phyloP scores from a whole-genome alignment of 1,140 invertebrate genomes.

The Pseudomyrmex sp. region DNA sequence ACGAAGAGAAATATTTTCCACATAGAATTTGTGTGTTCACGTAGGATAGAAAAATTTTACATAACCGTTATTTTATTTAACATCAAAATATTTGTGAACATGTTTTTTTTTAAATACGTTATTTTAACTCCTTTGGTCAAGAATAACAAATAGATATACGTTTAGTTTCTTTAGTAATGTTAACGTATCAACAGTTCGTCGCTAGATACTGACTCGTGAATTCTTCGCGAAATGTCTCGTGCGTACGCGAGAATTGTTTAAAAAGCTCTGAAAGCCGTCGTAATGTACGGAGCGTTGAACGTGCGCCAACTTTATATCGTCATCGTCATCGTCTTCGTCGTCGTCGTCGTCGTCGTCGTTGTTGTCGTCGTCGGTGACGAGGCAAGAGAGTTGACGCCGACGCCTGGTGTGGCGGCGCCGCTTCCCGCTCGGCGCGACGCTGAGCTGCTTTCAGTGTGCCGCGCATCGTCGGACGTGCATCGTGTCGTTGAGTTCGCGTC shows the following conservation, averaged over 20 bases:
- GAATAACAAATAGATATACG: neutral
- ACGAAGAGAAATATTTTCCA: too few species aligned
- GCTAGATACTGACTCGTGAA: neutral
- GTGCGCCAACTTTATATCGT: slow-evolving; percentile 57
- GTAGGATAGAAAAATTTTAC: too few species aligned
- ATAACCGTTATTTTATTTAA: too few species aligned
- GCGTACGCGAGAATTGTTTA: slow-evolving; percentile 5
- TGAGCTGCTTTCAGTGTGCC: slow-evolving; percentile 64
- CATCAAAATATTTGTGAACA: too few species aligned
- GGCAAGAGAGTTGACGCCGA: slow-evolving; percentile 63
- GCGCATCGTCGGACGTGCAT: slow-evolving; percentile 67
- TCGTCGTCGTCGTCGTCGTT: slow-evolving; percentile 16
- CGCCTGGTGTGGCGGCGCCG: slow-evolving; percentile 65
- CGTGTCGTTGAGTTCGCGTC: slow-evolving; percentile 24
- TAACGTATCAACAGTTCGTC: neutral
- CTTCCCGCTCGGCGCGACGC: slow-evolving; percentile 49
- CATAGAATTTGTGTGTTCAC: too few species aligned
- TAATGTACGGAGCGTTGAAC: slow-evolving; percentile 37
- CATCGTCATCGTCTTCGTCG: slow-evolving; percentile 31
- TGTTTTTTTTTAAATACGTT: too few species aligned
- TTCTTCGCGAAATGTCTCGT: slow-evolving; percentile 3
- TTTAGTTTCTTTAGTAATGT: neutral
- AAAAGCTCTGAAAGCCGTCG: neutral
- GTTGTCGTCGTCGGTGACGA: slow-evolving; percentile 35
- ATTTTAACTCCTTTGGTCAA: too few species aligned